phyloP scores from a whole-genome alignment of 2,888 invertebrate genomes.

The Lymantria monacha region DNA sequence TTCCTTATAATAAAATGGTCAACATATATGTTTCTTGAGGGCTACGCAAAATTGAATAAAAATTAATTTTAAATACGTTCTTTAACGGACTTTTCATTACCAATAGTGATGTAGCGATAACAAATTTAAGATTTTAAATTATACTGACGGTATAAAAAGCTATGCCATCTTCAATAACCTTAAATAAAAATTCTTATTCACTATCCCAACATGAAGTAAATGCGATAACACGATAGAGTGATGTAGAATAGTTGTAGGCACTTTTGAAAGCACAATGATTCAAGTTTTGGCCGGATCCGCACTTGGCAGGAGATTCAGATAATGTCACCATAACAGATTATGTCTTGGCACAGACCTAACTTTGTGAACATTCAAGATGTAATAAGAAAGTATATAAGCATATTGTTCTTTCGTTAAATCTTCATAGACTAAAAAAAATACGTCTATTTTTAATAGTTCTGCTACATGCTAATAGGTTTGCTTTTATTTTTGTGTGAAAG shows the following conservation, averaged over 20 bases:
- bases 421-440: too few species aligned
- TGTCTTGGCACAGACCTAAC: slow-evolving; percentile 70
- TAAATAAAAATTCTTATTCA: neutral
- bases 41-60: too few species aligned
- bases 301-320: slow-evolving; percentile 73
- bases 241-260: slow-evolving; percentile 38
- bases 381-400: slow-evolving; percentile 57
- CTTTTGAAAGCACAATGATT: neutral
- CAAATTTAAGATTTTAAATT: too few species aligned
- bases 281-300: slow-evolving; percentile 56
- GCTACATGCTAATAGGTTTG: too few species aligned
- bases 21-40: too few species aligned
- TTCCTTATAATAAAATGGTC: too few species aligned
- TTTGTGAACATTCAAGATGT: slow-evolving; percentile 56
- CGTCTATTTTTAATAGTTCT: too few species aligned
- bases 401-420: slow-evolving; percentile 31
- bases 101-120: too few species aligned
- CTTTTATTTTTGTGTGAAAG: too few species aligned
- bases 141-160: too few species aligned
- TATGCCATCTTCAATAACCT: neutral
- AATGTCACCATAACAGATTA: slow-evolving; percentile 80
- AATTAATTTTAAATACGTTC: too few species aligned
- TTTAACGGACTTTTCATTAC: too few species aligned
- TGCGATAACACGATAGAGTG: slow-evolving; percentile 4
- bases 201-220: neutral